Conservation (phyloP, 2,113 vertebrate genomes). For the Prinia subflava region DNA sequence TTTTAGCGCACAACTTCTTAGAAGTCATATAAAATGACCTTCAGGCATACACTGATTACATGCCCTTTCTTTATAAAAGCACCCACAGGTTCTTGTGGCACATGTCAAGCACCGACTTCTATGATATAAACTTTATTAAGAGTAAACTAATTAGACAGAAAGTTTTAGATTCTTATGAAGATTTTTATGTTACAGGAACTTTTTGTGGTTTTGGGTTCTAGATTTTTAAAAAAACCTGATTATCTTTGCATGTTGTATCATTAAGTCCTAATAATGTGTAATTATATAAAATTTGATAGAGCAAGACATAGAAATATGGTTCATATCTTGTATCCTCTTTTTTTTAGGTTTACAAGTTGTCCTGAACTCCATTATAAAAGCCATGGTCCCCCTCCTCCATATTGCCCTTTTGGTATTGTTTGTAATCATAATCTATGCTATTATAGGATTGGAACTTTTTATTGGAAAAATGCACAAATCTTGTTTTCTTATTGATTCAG, state of each 20-base stretch:
- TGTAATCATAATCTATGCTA: conserved; percentile 99
- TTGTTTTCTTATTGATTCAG: conserved; percentile 87
- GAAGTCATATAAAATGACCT: not conserved
- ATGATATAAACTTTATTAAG: not conserved
- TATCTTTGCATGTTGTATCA: not conserved
- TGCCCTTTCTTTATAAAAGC: not conserved
- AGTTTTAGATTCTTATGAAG: not conserved
- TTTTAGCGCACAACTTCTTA: not conserved
- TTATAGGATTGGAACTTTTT: conserved; percentile 99
- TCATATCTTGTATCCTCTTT: not conserved
- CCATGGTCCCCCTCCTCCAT: conserved; percentile 99
- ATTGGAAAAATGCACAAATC: conserved; percentile 99
- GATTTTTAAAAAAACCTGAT: not conserved
- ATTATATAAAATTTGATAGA: not conserved
- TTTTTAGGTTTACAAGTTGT: conserved; percentile 98
- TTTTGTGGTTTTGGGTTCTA: not conserved
- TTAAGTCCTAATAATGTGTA: not conserved
- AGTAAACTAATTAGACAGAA: not conserved
- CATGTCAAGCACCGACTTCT: not conserved
- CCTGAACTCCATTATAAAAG: conserved; percentile 99
- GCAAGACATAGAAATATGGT: not conserved
- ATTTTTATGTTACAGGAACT: not conserved
- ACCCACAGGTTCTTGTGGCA: not conserved
- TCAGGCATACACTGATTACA: not conserved
- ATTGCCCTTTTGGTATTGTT: conserved; percentile 99